Conservation (phyloP, 2,888 invertebrate species). For the Stictocephala bisonia region DNA sequence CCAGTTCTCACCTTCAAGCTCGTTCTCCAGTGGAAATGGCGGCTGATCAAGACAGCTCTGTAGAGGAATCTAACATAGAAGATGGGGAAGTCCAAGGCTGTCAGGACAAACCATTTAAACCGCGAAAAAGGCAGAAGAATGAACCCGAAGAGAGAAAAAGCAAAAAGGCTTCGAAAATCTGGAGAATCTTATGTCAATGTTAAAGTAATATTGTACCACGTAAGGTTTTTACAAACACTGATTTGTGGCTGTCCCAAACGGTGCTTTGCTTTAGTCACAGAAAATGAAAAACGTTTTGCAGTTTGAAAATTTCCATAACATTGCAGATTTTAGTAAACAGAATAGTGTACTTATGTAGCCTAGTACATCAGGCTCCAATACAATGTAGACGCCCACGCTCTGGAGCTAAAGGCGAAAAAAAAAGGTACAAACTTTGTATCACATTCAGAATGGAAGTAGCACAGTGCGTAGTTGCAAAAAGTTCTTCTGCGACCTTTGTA, state of each 20-base stretch:
- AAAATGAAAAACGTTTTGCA: slow-evolving; percentile 29
- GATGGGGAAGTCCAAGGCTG: slow-evolving; percentile 39
- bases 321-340: slow-evolving; percentile 42
- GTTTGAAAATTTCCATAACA: slow-evolving; percentile 42
- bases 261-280: slow-evolving; percentile 30
- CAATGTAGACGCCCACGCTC: slow-evolving; percentile 23
- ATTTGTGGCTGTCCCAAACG: slow-evolving; percentile 44
- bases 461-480: slow-evolving; percentile 43
- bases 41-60: slow-evolving; percentile 20
- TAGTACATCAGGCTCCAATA: slow-evolving; percentile 38
- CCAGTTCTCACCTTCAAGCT: slow-evolving; percentile 15
- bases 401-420: slow-evolving; percentile 20
- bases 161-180: slow-evolving; percentile 37
- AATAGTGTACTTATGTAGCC: slow-evolving; percentile 43
- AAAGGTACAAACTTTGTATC: slow-evolving; percentile 41
- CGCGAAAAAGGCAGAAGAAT: slow-evolving; percentile 33
- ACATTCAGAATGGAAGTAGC: slow-evolving; percentile 33
- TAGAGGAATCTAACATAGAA: slow-evolving; percentile 14
- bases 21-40: slow-evolving; percentile 8
- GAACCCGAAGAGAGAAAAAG: slow-evolving; percentile 32
- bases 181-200: slow-evolving; percentile 43
- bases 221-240: slow-evolving; percentile 37
- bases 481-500: slow-evolving; percentile 33
- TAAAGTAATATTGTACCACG: slow-evolving; percentile 44
- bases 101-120: slow-evolving; percentile 39